phyloP scores from a whole-genome alignment of 2,888 invertebrate species.

The Synanthedon formicaeformis region DNA sequence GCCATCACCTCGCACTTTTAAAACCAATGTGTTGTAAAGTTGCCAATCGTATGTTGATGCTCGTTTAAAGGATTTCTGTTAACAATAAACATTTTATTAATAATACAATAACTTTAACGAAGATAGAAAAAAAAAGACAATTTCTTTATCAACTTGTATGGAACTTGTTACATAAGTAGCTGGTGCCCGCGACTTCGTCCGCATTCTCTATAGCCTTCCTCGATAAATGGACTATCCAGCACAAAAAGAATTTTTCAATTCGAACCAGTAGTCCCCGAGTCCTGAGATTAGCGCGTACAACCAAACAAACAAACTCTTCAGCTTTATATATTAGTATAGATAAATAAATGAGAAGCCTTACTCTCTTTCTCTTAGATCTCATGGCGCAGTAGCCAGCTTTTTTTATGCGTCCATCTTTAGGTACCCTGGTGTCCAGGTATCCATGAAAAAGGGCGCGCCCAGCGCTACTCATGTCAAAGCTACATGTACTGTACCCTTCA shows the following conservation, averaged over 20 bases:
- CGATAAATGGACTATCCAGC: no score
- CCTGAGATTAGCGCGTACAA: no score
- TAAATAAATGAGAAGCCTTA: conserved; percentile 31
- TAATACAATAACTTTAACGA: no score
- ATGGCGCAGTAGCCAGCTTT: conserved; percentile 87
- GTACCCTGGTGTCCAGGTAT: conserved; percentile 74
- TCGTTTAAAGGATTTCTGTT: conserved; percentile 85
- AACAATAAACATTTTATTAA: conserved; percentile 11
- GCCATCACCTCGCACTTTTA: conserved; percentile 94
- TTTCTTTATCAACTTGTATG: no score
- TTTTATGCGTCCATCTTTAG: conserved; percentile 84
- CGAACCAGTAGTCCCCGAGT: no score
- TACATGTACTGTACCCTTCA: conserved; percentile 84
- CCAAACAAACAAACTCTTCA: no score
- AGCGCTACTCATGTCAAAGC: conserved; percentile 74
- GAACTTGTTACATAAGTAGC: no score
- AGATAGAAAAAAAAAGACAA: neutral
- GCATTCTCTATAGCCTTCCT: no score
- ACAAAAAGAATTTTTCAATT: no score
- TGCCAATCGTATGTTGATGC: conserved; percentile 79
- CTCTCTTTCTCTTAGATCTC: conserved; percentile 74
- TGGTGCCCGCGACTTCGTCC: no score
- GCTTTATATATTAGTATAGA: no score
- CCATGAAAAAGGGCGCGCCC: conserved; percentile 83
- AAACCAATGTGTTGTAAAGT: conserved; percentile 77